phyloP scores from a whole-genome alignment of 2,888 invertebrate species.

The Pandemis corylana region DNA sequence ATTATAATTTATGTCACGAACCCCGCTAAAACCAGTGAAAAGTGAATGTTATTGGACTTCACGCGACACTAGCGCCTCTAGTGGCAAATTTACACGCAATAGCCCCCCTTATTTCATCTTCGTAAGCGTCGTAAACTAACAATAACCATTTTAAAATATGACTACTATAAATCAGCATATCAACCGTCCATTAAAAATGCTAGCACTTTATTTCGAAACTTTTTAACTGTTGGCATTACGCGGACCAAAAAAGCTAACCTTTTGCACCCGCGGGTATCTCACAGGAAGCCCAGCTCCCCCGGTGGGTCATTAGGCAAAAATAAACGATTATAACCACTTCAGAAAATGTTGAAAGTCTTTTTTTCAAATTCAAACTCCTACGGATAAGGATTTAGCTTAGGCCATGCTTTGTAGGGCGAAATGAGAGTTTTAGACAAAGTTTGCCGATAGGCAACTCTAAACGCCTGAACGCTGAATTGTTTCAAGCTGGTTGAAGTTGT shows the following conservation, averaged over 20 bases:
- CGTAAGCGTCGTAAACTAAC: neutral
- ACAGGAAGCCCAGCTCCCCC: slow-evolving; percentile 56
- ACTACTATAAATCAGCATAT: slow-evolving; percentile 35
- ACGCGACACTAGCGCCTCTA: no score
- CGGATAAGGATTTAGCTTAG: slow-evolving; percentile 33
- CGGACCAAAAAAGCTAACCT: slow-evolving; percentile 63
- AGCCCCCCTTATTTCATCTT: no score
- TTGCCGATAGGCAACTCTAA: slow-evolving; percentile 25
- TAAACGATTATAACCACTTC: slow-evolving; percentile 65
- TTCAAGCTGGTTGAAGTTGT: slow-evolving; percentile 30
- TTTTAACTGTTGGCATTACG: slow-evolving; percentile 63
- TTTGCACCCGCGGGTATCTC: slow-evolving; percentile 62
- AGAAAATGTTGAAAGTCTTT: slow-evolving; percentile 57
- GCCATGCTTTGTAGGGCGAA: slow-evolving; percentile 22
- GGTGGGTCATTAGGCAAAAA: slow-evolving; percentile 72
- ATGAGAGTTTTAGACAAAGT: slow-evolving; percentile 32
- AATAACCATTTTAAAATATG: neutral
- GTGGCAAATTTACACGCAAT: no score
- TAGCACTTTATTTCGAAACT: slow-evolving; percentile 57
- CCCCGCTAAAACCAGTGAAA: no score
- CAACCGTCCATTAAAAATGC: slow-evolving; percentile 45
- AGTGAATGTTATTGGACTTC: no score
- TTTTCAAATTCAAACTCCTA: slow-evolving; percentile 50
- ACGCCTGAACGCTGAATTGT: slow-evolving; percentile 28
- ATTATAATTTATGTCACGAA: no score